phyloP scores from a whole-genome alignment of 2,888 invertebrate genomes.

The Drosophila dives region DNA sequence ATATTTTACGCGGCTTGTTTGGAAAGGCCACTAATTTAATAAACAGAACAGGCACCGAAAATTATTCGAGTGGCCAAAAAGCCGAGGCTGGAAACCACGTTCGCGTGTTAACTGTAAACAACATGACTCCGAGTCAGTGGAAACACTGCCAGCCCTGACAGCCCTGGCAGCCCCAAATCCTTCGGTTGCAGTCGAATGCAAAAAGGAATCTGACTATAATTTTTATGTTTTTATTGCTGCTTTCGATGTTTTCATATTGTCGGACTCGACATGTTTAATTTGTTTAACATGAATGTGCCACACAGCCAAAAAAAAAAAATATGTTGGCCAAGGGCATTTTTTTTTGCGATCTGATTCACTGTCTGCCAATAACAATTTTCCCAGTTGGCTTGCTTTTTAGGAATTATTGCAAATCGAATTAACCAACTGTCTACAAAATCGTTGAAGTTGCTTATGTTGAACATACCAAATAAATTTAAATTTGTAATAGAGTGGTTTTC shows the following conservation, averaged over 20 bases:
- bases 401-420: not conserved
- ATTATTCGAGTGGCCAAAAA: constrained; percentile 29
- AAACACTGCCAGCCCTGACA: constrained; percentile 26
- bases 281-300: constrained; percentile 55
- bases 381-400: constrained; percentile 15
- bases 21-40: constrained; percentile 52
- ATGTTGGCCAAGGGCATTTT: constrained; percentile 10
- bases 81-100: constrained; percentile 41
- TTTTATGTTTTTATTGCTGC: constrained; percentile 2
- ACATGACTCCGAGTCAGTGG: constrained; percentile 38
- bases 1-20: constrained; percentile 53
- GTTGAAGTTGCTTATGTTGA: too few species aligned
- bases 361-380: constrained; percentile 27
- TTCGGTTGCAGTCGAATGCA: constrained; percentile 23
- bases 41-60: constrained; percentile 21
- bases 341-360: constrained; percentile 32
- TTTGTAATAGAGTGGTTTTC: not conserved
- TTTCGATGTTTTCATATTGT: constrained; percentile 23
- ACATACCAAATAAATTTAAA: not conserved
- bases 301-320: constrained; percentile 1
- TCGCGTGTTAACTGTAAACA: constrained; percentile 60
- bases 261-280: constrained; percentile 61
- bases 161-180: constrained; percentile 6
- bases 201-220: constrained; percentile 28
- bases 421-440: not conserved